Conservation (phyloP, 2,113 vertebrate species). For the Acinonyx jubatus region DNA sequence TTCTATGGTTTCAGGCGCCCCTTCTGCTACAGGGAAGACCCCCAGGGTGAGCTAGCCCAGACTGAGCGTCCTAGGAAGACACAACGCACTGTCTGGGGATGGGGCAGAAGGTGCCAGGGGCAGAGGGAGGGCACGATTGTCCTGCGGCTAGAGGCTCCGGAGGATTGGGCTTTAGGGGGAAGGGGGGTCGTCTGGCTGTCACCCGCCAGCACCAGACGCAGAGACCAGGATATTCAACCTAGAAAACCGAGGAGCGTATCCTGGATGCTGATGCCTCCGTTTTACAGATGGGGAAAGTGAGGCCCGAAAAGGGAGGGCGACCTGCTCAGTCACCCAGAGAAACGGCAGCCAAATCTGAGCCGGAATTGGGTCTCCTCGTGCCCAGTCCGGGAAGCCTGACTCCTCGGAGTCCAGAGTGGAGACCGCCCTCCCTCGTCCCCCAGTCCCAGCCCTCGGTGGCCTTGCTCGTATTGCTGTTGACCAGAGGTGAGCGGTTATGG, state of each 20-base stretch:
- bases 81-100: neutral
- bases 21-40: neutral
- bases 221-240: neutral
- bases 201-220: neutral
- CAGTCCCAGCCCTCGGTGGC: neutral
- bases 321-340: neutral
- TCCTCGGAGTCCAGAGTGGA: neutral
- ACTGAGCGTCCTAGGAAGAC: neutral
- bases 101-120: neutral
- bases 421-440: fast-evolving
- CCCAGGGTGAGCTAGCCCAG: neutral
- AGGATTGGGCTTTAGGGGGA: neutral
- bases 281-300: neutral
- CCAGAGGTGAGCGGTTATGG: neutral
- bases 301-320: neutral
- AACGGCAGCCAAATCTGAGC: neutral
- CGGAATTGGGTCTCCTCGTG: neutral
- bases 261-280: neutral
- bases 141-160: neutral
- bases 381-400: neutral
- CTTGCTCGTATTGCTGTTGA: neutral
- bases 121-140: fast-evolving
- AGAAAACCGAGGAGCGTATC: neutral
- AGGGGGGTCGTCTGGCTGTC: neutral
- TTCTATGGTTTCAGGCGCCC: neutral